Base-by-base conservation (phyloP, 1,140 invertebrate genomes). In the Drosophila ananassae region DNA sequence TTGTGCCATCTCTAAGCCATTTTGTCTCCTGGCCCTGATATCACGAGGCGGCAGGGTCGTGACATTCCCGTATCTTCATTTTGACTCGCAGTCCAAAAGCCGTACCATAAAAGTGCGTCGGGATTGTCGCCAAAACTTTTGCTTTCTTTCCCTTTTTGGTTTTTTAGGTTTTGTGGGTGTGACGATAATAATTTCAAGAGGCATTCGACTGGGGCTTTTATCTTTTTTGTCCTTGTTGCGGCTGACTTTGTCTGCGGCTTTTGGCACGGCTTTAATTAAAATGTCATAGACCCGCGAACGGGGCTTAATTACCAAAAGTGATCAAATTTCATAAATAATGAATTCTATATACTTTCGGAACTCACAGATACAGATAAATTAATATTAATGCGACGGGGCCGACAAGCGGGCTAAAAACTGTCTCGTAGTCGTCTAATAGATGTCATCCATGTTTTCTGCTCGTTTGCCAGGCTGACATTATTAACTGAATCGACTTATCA, bases 51-150 rank as follows among this genome's bases (percentile, higher is more conserved):
- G 28, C 12, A 7, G 25, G 25, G 44, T n/a, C 44, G 21, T 28
- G 48, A 57, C 52, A 56, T 66, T 32, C 47, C 8, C 68, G 25
- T 83, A 79, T 83, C 80, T 84, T 68, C 76, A 68, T 84, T 83
- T 84, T 61, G 72, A 79, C 73, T 73, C 54, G 41, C 57, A 59
- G 41, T 41, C 69, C 60, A 75, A 66, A 79, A 80, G 73, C 61
- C 67, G 58, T 51, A 68, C 59, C 66, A 89, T 85, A 85, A 85
- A 89, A 85, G 83, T 85, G 78, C 78, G 78, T 82, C 62, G 64
- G 64, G 58, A 87, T 82, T 87, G 82, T 78, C 79, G 71, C 61
- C 71, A 74, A 59, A 83, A 89, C 74, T 85, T 85, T 89, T 82
- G 74, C 82, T 82, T 78, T 85, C 71, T 78, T 87, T 72, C 56